Evolutionary conservation across 1,140 invertebrate species (phyloP).

Genomic region (Trichonephila inaurata): DNA sequence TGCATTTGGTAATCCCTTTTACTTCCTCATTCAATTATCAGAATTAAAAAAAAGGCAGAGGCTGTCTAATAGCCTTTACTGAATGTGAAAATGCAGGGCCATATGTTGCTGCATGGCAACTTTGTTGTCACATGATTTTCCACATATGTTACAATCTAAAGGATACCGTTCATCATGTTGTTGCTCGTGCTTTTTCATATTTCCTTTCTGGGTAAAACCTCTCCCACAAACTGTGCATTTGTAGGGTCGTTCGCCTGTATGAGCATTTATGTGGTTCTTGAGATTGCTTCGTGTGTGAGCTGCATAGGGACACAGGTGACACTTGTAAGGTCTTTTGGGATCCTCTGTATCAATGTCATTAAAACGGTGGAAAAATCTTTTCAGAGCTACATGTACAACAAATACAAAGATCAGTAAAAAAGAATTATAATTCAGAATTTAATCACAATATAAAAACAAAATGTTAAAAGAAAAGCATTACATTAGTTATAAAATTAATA

Average conservation of each 20-base stretch:
- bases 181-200: constrained; percentile 74
- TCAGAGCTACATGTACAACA: not conserved
- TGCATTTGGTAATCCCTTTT: not conserved
- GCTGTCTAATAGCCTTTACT: not conserved
- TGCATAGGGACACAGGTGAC: constrained; percentile 74
- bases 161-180: constrained; percentile 82
- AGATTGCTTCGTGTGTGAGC: constrained; percentile 70
- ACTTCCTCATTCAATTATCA: not conserved
- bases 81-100: constrained; percentile 49
- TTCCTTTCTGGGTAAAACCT: constrained; percentile 81
- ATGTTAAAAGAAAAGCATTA: too few relatives aligned
- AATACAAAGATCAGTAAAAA: not conserved
- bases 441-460: too few relatives aligned
- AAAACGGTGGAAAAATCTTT: constrained; percentile 56
- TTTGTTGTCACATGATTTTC: constrained; percentile 73
- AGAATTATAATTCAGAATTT: too few relatives aligned
- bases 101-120: constrained; percentile 60
- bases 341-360: constrained; percentile 56
- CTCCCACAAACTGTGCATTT: constrained; percentile 83
- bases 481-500: too few relatives aligned
- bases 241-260: constrained; percentile 84
- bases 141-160: constrained; percentile 83
- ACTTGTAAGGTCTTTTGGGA: constrained; percentile 73
- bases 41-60: not conserved
- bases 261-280: constrained; percentile 78